Percentiles rank a stretch among this genome's conserved stretches.
These are phyloP conservation scores for Lutjanus campechanus DNA, from an alignment of 2,797 vertebrate species.

Conservation along the genomic window DNA sequence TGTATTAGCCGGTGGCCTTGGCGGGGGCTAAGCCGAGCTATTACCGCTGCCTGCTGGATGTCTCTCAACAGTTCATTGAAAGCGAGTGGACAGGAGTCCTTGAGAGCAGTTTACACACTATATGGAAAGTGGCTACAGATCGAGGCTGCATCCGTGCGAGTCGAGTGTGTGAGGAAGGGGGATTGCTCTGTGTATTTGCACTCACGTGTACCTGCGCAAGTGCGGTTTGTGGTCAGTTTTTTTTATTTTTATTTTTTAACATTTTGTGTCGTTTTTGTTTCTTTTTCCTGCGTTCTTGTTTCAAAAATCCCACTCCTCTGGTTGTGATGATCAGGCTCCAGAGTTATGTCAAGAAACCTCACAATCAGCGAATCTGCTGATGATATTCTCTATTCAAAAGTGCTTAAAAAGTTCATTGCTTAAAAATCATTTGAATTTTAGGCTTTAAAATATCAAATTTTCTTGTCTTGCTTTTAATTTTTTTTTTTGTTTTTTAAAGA, in stretches of 20 bases:
- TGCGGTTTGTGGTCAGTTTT: slow-evolving; percentile 15
- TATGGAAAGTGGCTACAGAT: slow-evolving; percentile 68
- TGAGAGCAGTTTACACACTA: slow-evolving; percentile 77
- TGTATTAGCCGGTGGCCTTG: slow-evolving; percentile 78
- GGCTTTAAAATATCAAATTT: too few relatives aligned
- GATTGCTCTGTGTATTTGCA: slow-evolving; percentile 44
- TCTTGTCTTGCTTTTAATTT: too few relatives aligned
- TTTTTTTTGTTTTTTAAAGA: too few relatives aligned
- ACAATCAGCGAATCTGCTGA: neutral
- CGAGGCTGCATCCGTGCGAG: slow-evolving; percentile 29
- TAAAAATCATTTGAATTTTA: too few relatives aligned
- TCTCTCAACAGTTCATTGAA: slow-evolving; percentile 81
- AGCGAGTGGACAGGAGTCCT: slow-evolving; percentile 75
- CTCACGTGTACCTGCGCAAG: slow-evolving; percentile 26
- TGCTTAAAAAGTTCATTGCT: too few relatives aligned
- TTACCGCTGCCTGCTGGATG: slow-evolving; percentile 74
- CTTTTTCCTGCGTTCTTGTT: neutral
- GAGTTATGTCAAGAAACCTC: neutral
- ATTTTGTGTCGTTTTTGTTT: slow-evolving; percentile 8
- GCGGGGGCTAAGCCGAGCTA: slow-evolving; percentile 51
- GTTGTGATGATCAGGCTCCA: neutral
- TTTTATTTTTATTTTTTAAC: neutral
- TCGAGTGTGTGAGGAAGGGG: slow-evolving; percentile 10
- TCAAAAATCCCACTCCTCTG: neutral
- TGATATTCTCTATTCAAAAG: neutral